Evolutionary conservation across 2,888 invertebrate genomes (phyloP), one percentile per base, ranked within the genome.

Genomic region (Thereva nobilitata): DNA sequence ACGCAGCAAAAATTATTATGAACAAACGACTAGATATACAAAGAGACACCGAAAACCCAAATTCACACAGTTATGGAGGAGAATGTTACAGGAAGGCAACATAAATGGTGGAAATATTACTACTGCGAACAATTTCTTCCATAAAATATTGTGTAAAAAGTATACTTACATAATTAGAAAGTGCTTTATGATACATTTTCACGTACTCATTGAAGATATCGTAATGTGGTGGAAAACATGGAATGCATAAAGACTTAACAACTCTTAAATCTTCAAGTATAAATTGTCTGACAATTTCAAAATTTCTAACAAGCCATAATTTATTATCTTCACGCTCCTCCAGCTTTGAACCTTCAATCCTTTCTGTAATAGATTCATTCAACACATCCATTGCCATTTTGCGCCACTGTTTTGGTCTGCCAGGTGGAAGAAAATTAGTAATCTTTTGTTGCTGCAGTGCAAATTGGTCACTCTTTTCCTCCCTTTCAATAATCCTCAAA

Each of bases 181-280:
- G 83, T 73, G 91, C 91, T 35, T 85, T 87, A 78, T 99, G 98
- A 79, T 99, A 99, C 91, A 98, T 95, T 73, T 87, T 85, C 0
- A 97, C 91, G 80, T 93, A 97, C 80, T 89, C 89, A 75, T 92
- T 89, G 57, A 95, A 90, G 72, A 99, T 97, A 75, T 96, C 89
- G 73, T 97, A 99, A 71, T 91, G 88, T 0, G 96, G 94, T 2
- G 98, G 99, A 79, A 99, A 99, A 78, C 97, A 97, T 0, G 95
- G 95, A 4, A 92, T 88, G 74, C 93, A 94, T 0, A 94, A 82
- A 0, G 91, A 92, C 78, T 95, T 95, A 0, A 95, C 92, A 0
- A 97, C 95, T 70, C 92, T 84, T 70, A 97, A 82, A 80, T 97
- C 97, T 77, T 97, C 95, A 5, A 96, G 80, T 73, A 97, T 92